phyloP scores from a whole-genome alignment of 2,113 vertebrate genomes.

The Casuarius casuarius region DNA sequence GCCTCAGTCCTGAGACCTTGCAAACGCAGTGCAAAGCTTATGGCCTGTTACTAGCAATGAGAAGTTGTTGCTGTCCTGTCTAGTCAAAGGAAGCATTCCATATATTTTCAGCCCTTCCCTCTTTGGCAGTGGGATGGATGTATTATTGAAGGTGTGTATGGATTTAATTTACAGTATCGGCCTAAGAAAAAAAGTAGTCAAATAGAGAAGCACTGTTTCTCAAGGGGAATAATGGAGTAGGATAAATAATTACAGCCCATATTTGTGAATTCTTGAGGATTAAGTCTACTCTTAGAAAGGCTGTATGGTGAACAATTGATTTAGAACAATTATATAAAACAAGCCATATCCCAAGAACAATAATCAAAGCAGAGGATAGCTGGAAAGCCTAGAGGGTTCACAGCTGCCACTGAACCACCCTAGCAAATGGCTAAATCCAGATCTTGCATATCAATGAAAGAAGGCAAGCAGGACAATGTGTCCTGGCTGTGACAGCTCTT shows the following conservation, averaged over 20 bases:
- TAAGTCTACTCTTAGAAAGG: neutral
- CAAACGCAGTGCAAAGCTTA: neutral
- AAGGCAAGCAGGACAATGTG: conserved; percentile 47
- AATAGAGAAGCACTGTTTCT: neutral
- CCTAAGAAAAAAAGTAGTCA: conserved; percentile 4
- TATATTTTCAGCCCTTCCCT: neutral
- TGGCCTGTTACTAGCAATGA: neutral
- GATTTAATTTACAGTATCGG: neutral
- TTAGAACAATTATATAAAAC: conserved; percentile 10
- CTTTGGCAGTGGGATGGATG: neutral
- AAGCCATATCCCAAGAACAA: neutral
- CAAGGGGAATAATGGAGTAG: neutral
- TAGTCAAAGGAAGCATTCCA: neutral
- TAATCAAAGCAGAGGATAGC: conserved; percentile 3
- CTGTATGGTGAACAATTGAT: neutral
- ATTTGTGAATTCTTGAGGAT: conserved; percentile 14
- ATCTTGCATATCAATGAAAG: conserved; percentile 21
- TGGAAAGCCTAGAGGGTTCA: neutral
- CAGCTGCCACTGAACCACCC: neutral
- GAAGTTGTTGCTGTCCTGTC: neutral
- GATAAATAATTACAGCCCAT: neutral
- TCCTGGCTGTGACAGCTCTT: conserved; percentile 20
- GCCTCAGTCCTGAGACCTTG: neutral
- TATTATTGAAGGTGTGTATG: neutral
- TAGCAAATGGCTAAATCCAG: conserved; percentile 11